Evolutionary conservation across 2,113 vertebrate species (phyloP).

Genomic region (Dipodomys merriami): DNA sequence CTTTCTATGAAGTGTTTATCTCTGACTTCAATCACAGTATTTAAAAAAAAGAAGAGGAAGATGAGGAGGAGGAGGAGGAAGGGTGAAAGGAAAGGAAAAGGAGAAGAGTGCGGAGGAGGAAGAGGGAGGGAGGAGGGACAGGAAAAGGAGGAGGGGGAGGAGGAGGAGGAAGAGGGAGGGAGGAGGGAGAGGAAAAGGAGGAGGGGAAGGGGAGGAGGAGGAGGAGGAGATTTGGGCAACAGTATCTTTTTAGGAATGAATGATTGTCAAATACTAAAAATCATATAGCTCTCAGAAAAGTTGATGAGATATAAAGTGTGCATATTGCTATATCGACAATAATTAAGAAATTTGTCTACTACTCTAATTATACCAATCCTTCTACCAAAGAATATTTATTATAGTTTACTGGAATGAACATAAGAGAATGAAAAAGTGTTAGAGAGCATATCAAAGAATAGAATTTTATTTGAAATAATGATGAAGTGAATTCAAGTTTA

Average conservation of each 20-base stretch:
- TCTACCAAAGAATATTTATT: conserved; percentile 10
- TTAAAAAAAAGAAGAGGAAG: too few relatives aligned
- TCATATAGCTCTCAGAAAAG: background rate
- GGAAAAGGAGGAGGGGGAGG: too few relatives aligned
- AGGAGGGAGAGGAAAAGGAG: too few relatives aligned
- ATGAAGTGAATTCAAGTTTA: conserved; percentile 20
- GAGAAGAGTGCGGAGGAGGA: background rate
- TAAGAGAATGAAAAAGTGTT: background rate
- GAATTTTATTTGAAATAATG: conserved; percentile 8
- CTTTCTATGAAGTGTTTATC: too few relatives aligned
- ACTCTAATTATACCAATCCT: background rate
- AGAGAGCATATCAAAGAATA: conserved; percentile 5
- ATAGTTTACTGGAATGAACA: background rate
- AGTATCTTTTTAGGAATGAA: background rate
- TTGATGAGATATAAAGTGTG: background rate
- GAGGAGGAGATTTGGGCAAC: background rate
- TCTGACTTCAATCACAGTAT: too few relatives aligned
- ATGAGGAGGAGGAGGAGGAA: too few relatives aligned
- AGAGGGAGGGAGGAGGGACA: too few relatives aligned
- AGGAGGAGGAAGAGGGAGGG: too few relatives aligned
- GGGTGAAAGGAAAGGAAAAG: too few relatives aligned
- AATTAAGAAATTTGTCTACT: background rate
- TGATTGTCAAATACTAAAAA: conserved; percentile 39
- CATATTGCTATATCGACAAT: background rate
- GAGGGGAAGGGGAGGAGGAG: background rate